Base-by-base conservation (phyloP, 2,797 vertebrate genomes). In the Aldrovandia affinis region DNA sequence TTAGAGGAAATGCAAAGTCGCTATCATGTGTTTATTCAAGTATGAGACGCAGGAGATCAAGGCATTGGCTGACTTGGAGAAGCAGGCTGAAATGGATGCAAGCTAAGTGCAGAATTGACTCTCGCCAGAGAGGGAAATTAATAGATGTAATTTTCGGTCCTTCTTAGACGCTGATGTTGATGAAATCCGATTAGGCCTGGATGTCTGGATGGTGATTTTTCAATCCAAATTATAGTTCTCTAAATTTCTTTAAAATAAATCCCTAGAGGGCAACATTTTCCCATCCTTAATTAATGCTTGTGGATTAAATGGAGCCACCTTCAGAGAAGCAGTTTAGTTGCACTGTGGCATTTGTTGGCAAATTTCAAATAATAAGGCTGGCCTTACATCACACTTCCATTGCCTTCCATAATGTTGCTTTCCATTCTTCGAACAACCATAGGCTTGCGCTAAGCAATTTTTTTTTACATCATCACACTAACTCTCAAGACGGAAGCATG, bases 11-110 rank as follows among this genome's bases (percentile, higher is more conserved):
- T 83, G 30, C 42, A 44, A 47, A 33, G 44, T 28, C 83, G 42
- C 57, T 25, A 68, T 65, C 25, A 15, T 59, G 33, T 84, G 83
- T 54, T 78, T 68, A 68, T 68, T 80, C 42, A 36, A 5, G 39
- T 77, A 30, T 44, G 73, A 77, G 9, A 79, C 63, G 57, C 42
- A n/a, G 33, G 42, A 77, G 15, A 79, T 44, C 61, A 50, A 57
- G 42, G 28, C 59, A 83, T 25, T 78, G 52, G 1, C 54, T 59
- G 54, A 12, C 33, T 55, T 36, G 68, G 68, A 70, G 68, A 22
- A 3, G 6, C 73, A 77, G 73, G 25, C 39, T 22, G n/a, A 70
- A 77, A 42, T 47, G 36, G 73, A 39, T 10, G n/a, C 9, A 25
- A 20, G 15, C 10, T 2, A 57, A 77, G 6, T 10, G 70, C 70